Base-by-base conservation (phyloP, 2,113 vertebrate genomes). In the Melanotaenia duboulayi region DNA sequence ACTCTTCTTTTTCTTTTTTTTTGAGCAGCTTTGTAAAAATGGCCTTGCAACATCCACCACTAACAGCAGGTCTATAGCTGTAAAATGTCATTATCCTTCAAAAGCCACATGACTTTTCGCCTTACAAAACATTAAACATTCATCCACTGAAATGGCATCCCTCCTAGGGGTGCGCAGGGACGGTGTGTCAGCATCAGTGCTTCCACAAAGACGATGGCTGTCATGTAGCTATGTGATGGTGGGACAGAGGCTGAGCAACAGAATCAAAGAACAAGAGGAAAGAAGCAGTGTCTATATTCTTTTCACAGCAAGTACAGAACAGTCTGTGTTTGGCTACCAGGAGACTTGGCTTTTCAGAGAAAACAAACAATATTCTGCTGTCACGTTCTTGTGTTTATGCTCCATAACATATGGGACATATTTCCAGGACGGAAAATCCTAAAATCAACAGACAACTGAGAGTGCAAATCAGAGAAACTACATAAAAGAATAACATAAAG, bases 81-180 rank as follows among this genome's bases (percentile, higher is more conserved):
- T 28, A 48, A 78, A 73, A 67, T 46, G 19, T 65, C 57, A 49
- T 65, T 59, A 63, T 62, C 35, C 62, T 81, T 28, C 64, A 73
- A 66, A 74, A 69, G 37, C 24, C 2, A 3, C 54, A 13, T 11
- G 24, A 13, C 54, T 64, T 71, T 84, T 57, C 46, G 44, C 28
- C 19, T 40, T 28, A 90, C 81, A 84, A 62, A 51, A 83, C 65
- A 75, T 74, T 4, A 73, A 77, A 65, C 32, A 12, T 71, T 82
- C 60, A 58, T 82, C 71, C 69, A 81, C 52, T 90, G 61, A 81
- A 87, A 80, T 39, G 49, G 61, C 58, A 63, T 82, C 65, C 85
- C 71, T 76, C 69, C 64, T 73, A 76, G 76, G 52, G 28, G 74
- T 44, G 66, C 74, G 79, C 25, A 22, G 40, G 67, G 68, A 82